Base-by-base conservation (phyloP, 1,140 invertebrate species). In the Diplogasteroides magnus region DNA sequence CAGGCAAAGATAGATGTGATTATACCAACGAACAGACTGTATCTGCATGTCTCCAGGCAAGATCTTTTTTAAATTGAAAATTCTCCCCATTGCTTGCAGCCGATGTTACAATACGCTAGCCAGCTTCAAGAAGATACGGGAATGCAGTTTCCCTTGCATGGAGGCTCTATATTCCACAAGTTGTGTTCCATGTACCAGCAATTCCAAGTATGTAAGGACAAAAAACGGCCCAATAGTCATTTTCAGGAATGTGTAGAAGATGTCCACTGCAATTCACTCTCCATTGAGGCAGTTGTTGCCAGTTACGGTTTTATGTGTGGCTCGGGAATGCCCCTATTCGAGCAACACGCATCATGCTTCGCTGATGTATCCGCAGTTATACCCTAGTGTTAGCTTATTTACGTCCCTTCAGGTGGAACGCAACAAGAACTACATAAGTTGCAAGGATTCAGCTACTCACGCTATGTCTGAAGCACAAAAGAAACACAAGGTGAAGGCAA, bases 291-390 rank as follows among this genome's bases (percentile, higher is more conserved):
- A 0, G 73, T 75, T 0, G 74, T 71, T 29, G 74, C 74, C 2
- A 63, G 58, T 6, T 75, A 75, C 61, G 74, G 73, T 26, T 75
- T 71, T 28, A 75, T 75, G 74, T 75, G 74, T 65, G 74, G 74
- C 2, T 32, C 67, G 13, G 74, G 74, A 11, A 61, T 69, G 26
- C 72, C 69, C 15, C 57, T 75, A 23, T 75, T 75, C 56, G 68
- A 74, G 61, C 61, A 74, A 28, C 74, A 75, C 48, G 72, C 73
- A 6, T 72, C 60, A 14, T 75, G 74, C 31, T 75, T 75, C 37
- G 74, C 74, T 19, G 59, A 72, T 70, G 72, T 74, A 62, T 29
- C 15, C 56, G 25, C 13, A 29, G 14, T 3, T 31, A 59, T 56
- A 69, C 27, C 28, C 19, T 1, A 61, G 1, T 28, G n/a, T 15